Evolutionary conservation across 2,113 vertebrate species (phyloP), one percentile per base, ranked within the genome.

Genomic region (Mugil cephalus): DNA sequence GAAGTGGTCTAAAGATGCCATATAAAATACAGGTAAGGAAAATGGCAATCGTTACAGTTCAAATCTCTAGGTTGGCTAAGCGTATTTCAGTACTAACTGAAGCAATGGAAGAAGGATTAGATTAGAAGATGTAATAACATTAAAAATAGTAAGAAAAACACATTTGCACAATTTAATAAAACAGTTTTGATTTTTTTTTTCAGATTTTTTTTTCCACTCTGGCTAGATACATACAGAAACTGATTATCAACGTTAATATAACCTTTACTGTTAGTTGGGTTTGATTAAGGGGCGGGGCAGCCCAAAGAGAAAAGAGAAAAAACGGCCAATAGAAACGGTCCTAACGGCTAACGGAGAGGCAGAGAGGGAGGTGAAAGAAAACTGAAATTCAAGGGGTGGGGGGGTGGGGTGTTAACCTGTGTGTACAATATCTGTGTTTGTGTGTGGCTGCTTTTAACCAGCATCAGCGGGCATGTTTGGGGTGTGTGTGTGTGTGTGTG

Each of bases 41-140:
- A 93, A 88, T 90, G 73, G 90, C 89, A 80, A 93, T 94, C 77
- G 79, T 92, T 93, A 94, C 93, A 93, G 88, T 92, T 92, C 84
- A 94, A 93, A 93, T 91, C 90, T 94, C 93, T 94, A 94, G 84
- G 89, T 92, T 88, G 88, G 91, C 93, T 94, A 94, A 93, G 93
- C 91, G 78, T 88, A 92, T 92, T 91, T 93, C 89, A 93, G 90
- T 93, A 92, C 93, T 94, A 95, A 94, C 90, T 90, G 92, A 92
- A 94, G 92, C 92, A 80, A 93, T 92, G 92, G 92, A 93, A 92
- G 90, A 91, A 92, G 91, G 89, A 93, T 92, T 92, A 93, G 92
- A 90, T 91, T 93, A 93, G 90, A 91, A 91, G 89, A 93, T 93
- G 92, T 90, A 91, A 91, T 87, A 91, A 93, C 90, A 92, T 92